These are phyloP conservation scores for Oryzias curvinotus DNA, from an alignment of 2,113 vertebrate genomes.

Conservation along the genomic window DNA sequence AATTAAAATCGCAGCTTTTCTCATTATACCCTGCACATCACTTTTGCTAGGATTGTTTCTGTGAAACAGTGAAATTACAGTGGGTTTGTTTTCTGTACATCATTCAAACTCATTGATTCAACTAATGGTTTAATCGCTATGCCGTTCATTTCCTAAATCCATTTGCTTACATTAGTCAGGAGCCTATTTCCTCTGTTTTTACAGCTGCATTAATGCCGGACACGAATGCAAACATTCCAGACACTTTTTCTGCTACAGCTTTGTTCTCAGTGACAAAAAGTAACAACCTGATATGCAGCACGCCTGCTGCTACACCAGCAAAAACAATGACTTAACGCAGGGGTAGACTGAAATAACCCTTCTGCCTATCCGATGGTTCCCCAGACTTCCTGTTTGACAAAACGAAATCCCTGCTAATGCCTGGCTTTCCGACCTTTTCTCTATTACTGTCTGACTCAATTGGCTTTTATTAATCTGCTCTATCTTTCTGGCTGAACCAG, in stretches of 20 bases:
- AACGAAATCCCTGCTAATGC: slow-evolving; percentile 74
- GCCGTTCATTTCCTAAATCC: slow-evolving; percentile 12
- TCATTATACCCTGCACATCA: too few relatives aligned
- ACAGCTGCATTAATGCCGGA: slow-evolving; percentile 33
- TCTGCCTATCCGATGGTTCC: slow-evolving; percentile 64
- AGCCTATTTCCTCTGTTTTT: slow-evolving; percentile 12
- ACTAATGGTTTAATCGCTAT: slow-evolving; percentile 7
- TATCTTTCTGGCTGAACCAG: slow-evolving; percentile 26
- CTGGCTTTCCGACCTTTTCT: slow-evolving; percentile 66
- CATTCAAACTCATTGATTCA: slow-evolving; percentile 10
- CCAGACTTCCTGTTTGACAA: slow-evolving; percentile 77
- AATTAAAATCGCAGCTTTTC: too few relatives aligned
- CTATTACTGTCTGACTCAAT: slow-evolving; percentile 38
- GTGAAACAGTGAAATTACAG: slow-evolving; percentile 5
- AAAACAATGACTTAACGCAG: slow-evolving; percentile 73
- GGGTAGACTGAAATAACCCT: slow-evolving; percentile 70
- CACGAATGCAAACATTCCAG: slow-evolving; percentile 34
- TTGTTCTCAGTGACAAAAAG: slow-evolving; percentile 27
- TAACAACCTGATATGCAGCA: slow-evolving; percentile 34
- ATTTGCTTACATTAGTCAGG: slow-evolving; percentile 1
- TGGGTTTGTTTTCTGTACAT: neutral
- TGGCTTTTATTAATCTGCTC: slow-evolving; percentile 17
- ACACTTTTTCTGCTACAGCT: slow-evolving; percentile 38
- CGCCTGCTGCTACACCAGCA: slow-evolving; percentile 38
- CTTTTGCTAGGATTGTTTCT: neutral